Conservation (phyloP, 1,140 invertebrate species). For the Drosophila erecta region DNA sequence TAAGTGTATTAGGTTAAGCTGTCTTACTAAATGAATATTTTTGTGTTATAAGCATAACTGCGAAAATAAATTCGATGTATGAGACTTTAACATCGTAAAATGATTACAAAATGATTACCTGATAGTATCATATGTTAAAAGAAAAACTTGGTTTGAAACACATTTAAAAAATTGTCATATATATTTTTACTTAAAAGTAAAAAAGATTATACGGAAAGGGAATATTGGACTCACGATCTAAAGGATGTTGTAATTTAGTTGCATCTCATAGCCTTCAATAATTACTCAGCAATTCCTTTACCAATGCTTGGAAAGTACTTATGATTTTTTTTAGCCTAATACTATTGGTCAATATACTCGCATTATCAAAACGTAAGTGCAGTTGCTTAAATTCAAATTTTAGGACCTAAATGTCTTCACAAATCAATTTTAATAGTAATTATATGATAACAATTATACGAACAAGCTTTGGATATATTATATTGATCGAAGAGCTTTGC, state of each 20-base stretch:
- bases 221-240: background rate
- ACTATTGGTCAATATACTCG: slow-evolving; percentile 2
- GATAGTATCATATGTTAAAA: slow-evolving; percentile 1
- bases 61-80: slow-evolving; percentile 4
- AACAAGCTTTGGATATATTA: background rate
- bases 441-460: no score
- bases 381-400: slow-evolving; percentile 26
- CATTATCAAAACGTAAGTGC: slow-evolving; percentile 11
- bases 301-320: background rate
- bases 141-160: background rate
- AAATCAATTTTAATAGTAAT: slow-evolving; percentile 32
- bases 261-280: slow-evolving; percentile 1
- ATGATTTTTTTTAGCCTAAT: slow-evolving; percentile 2
- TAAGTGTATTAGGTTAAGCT: no score
- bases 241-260: background rate
- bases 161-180: background rate
- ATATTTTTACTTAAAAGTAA: background rate
- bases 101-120: slow-evolving; percentile 4
- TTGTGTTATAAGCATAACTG: slow-evolving; percentile 6
- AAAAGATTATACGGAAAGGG: background rate
- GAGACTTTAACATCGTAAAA: slow-evolving; percentile 24
- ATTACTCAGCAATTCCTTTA: background rate
- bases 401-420: slow-evolving; percentile 55
- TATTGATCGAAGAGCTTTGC: slow-evolving; percentile 22
- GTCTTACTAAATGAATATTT: slow-evolving; percentile 7